These are phyloP conservation scores for Eleutherodactylus coqui DNA, from an alignment of 2,797 vertebrate genomes.

Conservation along the genomic window DNA sequence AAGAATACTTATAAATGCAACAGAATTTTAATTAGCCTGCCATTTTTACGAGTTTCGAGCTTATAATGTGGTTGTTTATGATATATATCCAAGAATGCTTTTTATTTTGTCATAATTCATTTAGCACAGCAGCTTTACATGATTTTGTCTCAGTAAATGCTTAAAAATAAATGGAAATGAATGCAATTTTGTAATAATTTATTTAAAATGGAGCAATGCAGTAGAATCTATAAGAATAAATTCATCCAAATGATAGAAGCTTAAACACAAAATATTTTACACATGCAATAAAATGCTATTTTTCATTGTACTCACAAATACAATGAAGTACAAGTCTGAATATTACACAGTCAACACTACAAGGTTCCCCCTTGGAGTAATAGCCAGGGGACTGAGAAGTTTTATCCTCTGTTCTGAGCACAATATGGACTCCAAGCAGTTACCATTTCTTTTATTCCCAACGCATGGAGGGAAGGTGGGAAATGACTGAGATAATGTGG, in stretches of 20 bases:
- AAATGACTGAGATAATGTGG: background rate
- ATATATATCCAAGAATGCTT: slow-evolving; percentile 39
- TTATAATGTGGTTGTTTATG: slow-evolving; percentile 54
- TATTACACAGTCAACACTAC: background rate
- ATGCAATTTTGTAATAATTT: background rate
- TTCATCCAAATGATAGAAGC: background rate
- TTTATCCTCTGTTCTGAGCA: background rate
- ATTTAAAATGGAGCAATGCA: slow-evolving; percentile 10
- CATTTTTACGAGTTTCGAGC: slow-evolving; percentile 36
- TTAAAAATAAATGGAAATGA: background rate
- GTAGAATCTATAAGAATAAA: slow-evolving; percentile 10
- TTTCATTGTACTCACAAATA: background rate
- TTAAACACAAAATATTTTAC: background rate
- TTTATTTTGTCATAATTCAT: slow-evolving; percentile 53
- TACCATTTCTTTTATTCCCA: background rate
- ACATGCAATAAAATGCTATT: background rate
- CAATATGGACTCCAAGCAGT: background rate
- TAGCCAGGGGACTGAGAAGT: background rate
- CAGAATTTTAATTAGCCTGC: slow-evolving; percentile 55
- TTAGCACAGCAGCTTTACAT: slow-evolving; percentile 41
- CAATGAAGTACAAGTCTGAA: background rate
- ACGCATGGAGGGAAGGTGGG: background rate
- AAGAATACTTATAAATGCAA: slow-evolving; percentile 54
- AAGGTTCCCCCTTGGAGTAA: background rate
- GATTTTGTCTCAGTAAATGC: slow-evolving; percentile 9